Conservation (phyloP, 2,797 vertebrate genomes). For the Premnoplex brunnescens region DNA sequence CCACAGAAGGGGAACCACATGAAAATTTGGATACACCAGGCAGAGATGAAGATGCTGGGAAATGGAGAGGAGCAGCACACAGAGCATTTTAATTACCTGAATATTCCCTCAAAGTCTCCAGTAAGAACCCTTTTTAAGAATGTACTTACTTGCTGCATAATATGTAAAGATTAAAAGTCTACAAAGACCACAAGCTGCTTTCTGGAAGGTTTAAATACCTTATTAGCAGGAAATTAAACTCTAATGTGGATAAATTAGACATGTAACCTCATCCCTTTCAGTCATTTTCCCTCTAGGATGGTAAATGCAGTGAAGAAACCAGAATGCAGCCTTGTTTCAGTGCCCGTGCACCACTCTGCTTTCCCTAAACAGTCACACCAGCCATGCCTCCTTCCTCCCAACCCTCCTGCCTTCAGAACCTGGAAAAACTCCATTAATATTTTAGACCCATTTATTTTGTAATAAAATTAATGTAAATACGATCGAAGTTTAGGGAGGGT, state of each 20-base stretch:
- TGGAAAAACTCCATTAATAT: not conserved
- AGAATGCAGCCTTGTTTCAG: not conserved
- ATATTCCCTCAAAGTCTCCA: not conserved
- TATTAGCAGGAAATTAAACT: constrained; percentile 35
- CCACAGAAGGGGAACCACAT: not conserved
- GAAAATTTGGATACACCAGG: not conserved
- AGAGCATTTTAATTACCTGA: not conserved
- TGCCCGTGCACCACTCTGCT: not conserved
- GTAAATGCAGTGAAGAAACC: not conserved
- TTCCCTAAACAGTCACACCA: not conserved
- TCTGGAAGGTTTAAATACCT: constrained; percentile 30
- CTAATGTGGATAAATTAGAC: not conserved
- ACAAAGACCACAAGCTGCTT: constrained; percentile 33
- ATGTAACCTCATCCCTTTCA: not conserved
- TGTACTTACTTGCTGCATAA: not conserved
- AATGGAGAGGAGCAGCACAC: not conserved
- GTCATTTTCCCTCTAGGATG: not conserved
- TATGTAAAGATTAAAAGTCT: constrained; percentile 52
- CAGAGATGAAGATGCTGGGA: not conserved
- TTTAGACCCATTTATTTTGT: constrained; percentile 57
- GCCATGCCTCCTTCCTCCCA: not conserved
- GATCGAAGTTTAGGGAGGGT: constrained; percentile 45
- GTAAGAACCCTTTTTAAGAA: not conserved
- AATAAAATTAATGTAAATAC: constrained; percentile 73
- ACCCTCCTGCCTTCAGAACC: not conserved